Conservation (phyloP, 2,113 vertebrate species). For the Grammomys surdaster region DNA sequence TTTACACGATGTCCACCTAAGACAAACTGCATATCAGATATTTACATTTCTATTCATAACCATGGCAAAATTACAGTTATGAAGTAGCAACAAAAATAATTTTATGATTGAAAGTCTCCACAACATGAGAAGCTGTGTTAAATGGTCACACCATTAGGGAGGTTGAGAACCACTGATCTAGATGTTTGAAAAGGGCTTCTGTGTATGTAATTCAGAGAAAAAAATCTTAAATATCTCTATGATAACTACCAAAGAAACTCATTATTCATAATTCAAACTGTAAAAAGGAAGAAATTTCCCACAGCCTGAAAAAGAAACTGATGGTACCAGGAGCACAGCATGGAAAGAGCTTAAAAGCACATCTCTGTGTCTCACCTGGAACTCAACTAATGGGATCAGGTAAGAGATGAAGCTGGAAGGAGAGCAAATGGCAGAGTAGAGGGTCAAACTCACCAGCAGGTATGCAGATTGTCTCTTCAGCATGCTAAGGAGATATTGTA, state of each 20-base stretch:
- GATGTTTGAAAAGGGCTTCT: background rate
- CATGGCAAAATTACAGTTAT: background rate
- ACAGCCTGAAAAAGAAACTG: background rate
- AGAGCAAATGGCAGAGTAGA: background rate
- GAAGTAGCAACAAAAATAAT: background rate
- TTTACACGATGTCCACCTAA: background rate
- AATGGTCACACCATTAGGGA: background rate
- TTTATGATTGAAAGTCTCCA: background rate
- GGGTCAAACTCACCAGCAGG: fast-evolving
- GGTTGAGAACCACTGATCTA: background rate
- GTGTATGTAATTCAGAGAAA: background rate
- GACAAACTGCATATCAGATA: background rate
- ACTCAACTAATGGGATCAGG: background rate
- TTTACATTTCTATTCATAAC: background rate
- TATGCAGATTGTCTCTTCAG: background rate
- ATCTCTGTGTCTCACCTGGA: fast-evolving
- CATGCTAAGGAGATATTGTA: background rate
- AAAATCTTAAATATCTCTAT: constrained; percentile 27
- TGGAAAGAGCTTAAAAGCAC: background rate
- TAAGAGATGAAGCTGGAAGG: background rate
- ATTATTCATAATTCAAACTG: constrained; percentile 12
- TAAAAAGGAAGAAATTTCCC: background rate
- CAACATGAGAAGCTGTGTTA: background rate
- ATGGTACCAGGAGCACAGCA: background rate
- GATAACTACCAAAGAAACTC: constrained; percentile 36